These are phyloP conservation scores for Nematolebias whitei DNA, from an alignment of 2,113 vertebrate species.

Conservation along the genomic window DNA sequence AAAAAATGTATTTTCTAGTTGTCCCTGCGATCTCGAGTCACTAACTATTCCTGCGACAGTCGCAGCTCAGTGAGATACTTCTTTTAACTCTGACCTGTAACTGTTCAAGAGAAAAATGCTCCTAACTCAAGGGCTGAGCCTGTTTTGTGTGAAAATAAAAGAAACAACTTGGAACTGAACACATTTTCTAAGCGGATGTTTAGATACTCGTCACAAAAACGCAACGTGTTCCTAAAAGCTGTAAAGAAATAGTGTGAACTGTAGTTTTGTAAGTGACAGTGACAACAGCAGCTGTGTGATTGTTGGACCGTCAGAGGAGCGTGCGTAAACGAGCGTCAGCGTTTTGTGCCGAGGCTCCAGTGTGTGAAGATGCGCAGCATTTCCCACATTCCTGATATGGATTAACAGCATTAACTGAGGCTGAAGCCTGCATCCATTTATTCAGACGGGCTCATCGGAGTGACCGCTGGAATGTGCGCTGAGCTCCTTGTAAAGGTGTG, in stretches of 20 bases:
- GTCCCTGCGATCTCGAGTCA: no score
- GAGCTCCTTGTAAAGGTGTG: constrained; percentile 61
- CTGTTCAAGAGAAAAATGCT: not conserved
- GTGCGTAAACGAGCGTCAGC: constrained; percentile 26
- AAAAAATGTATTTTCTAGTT: no score
- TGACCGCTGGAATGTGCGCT: constrained; percentile 55
- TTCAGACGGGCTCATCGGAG: constrained; percentile 52
- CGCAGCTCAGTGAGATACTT: no score
- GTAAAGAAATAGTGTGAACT: not conserved
- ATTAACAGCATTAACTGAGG: constrained; percentile 37
- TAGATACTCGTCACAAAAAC: no score
- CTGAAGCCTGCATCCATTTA: constrained; percentile 42
- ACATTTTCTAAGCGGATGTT: not conserved
- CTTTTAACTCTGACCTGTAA: not conserved
- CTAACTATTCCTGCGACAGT: no score
- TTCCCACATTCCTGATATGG: constrained; percentile 60
- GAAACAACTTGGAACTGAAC: no score
- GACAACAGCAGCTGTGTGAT: constrained; percentile 10
- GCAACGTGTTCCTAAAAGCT: no score
- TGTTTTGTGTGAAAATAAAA: no score
- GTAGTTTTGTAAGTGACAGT: not conserved
- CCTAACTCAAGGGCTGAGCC: not conserved
- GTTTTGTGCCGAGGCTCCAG: constrained; percentile 32
- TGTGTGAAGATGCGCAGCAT: constrained; percentile 27
- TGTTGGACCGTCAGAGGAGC: constrained; percentile 7